These are phyloP conservation scores for Gastrophysa polygoni DNA, from an alignment of 2,888 invertebrate genomes.

Conservation along the genomic window DNA sequence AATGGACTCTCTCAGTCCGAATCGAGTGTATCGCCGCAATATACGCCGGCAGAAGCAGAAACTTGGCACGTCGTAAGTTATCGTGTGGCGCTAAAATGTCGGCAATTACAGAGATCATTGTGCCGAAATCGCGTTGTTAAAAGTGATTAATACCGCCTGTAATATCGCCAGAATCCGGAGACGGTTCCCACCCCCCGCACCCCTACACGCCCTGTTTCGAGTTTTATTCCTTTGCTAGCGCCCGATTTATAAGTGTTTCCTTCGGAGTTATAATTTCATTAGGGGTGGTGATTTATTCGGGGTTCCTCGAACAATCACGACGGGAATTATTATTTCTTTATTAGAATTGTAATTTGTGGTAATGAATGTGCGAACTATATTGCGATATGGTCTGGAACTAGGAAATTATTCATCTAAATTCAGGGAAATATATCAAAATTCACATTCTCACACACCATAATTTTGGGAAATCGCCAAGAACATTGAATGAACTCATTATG, in stretches of 20 bases:
- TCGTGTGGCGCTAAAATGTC: conserved; percentile 22
- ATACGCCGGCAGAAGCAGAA: conserved; percentile 22
- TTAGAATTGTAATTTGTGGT: too few species aligned
- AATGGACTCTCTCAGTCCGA: too few species aligned
- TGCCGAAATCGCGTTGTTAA: conserved; percentile 24
- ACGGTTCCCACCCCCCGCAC: conserved; percentile 13
- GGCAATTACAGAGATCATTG: conserved; percentile 32
- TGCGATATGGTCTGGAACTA: too few species aligned
- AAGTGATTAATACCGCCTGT: conserved; percentile 28
- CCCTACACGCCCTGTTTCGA: conserved; percentile 12
- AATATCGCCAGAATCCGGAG: conserved; percentile 14
- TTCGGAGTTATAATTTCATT: background rate
- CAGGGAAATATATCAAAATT: too few species aligned
- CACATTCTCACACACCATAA: too few species aligned
- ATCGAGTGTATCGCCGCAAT: conserved; percentile 3
- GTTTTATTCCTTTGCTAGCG: conserved; percentile 2
- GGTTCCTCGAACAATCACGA: conserved; percentile 5
- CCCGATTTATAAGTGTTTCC: conserved; percentile 8
- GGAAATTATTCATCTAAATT: too few species aligned
- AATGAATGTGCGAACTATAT: too few species aligned
- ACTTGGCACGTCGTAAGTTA: conserved; percentile 26
- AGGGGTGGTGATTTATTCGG: background rate
- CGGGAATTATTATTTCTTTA: too few species aligned
- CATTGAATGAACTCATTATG: too few species aligned
- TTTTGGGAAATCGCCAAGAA: too few species aligned